These are phyloP conservation scores for Hydroisotoma schaefferi DNA, from an alignment of 2,888 invertebrate genomes.

Conservation along the genomic window DNA sequence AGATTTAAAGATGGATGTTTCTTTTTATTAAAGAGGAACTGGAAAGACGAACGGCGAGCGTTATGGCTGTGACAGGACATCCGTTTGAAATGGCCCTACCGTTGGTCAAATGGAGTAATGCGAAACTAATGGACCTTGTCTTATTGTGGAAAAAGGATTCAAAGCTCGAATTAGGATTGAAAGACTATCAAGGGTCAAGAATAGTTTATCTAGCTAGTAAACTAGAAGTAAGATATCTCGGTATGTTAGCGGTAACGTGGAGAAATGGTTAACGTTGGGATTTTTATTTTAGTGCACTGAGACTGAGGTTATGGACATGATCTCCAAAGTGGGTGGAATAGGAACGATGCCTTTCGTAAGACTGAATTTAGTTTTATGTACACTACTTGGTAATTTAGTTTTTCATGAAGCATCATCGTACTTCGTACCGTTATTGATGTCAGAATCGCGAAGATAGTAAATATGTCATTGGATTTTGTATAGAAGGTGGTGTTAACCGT, in stretches of 20 bases:
- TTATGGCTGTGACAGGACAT: neutral
- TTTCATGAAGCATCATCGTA: too few relatives aligned
- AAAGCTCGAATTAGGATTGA: neutral
- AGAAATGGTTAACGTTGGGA: too few relatives aligned
- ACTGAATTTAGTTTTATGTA: neutral
- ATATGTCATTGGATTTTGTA: neutral
- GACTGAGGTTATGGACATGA: conserved; percentile 25
- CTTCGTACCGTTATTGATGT: neutral
- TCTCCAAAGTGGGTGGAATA: conserved; percentile 15
- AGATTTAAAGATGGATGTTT: too few relatives aligned
- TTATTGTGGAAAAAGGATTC: conserved; percentile 8
- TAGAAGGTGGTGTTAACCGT: conserved; percentile 23
- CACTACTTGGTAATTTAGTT: conserved; percentile 6
- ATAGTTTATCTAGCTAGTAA: conserved; percentile 16
- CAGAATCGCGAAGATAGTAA: neutral
- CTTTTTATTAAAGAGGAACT: conserved; percentile 6
- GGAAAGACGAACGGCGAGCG: neutral
- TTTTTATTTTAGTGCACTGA: conserved; percentile 9
- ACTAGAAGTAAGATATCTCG: neutral
- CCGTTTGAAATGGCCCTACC: conserved; percentile 12
- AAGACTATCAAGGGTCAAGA: neutral
- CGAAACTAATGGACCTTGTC: conserved; percentile 12
- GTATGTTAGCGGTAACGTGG: neutral
- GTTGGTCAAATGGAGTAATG: neutral
- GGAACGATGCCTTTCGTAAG: conserved; percentile 8